These are phyloP conservation scores for Melopsittacus undulatus DNA, from an alignment of 2,797 vertebrate genomes.

Conservation along the genomic window DNA sequence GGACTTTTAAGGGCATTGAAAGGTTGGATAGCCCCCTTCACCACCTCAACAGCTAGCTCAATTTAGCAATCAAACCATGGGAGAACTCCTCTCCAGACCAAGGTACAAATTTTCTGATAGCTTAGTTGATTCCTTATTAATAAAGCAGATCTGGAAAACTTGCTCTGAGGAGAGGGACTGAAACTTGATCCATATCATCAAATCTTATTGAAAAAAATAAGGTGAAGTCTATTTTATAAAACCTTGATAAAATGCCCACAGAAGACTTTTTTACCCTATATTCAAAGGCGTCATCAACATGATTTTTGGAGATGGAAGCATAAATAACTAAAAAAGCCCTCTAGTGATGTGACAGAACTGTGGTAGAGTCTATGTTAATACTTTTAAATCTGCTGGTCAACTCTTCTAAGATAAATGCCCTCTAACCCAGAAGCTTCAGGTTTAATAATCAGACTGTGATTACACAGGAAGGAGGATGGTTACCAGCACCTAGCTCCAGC, in stretches of 20 bases:
- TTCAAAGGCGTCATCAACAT: background rate
- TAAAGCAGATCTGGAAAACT: background rate
- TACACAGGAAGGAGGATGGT: background rate
- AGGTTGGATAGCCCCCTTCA: background rate
- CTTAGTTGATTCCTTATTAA: background rate
- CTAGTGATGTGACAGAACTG: background rate
- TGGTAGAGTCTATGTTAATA: background rate
- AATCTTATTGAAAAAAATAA: background rate
- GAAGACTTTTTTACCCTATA: background rate
- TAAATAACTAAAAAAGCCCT: background rate
- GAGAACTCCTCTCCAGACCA: background rate
- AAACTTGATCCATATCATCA: background rate
- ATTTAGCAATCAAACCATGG: background rate
- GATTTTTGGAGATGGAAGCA: background rate
- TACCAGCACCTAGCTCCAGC: background rate
- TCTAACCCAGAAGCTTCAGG: background rate
- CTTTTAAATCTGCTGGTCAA: background rate
- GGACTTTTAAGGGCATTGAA: background rate
- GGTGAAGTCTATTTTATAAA: background rate
- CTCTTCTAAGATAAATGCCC: background rate
- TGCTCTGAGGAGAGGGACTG: background rate
- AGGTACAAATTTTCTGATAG: background rate
- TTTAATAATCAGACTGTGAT: background rate
- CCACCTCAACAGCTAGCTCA: background rate
- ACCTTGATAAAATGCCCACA: background rate